These are phyloP conservation scores for Zosterops pallidus DNA, from an alignment of 2,113 vertebrate species.

Conservation along the genomic window DNA sequence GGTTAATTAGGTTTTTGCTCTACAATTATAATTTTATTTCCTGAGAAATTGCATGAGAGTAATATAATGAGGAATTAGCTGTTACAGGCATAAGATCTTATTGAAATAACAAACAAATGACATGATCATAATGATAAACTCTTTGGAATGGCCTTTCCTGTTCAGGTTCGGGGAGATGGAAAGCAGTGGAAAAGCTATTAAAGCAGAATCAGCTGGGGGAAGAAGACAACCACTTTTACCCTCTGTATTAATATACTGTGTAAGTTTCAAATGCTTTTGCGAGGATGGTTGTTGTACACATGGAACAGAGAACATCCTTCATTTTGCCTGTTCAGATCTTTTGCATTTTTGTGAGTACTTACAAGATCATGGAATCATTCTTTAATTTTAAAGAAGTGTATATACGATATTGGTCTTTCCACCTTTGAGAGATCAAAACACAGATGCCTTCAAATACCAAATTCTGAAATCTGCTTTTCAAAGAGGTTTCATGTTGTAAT, in stretches of 20 bases:
- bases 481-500: background rate
- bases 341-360: background rate
- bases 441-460: background rate
- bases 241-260: background rate
- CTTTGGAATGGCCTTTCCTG: background rate
- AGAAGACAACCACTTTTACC: background rate
- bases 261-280: background rate
- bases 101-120: background rate
- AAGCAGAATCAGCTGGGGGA: background rate
- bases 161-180: background rate
- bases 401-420: background rate
- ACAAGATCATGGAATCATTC: background rate
- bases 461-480: background rate
- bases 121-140: background rate
- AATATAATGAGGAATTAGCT: conserved; percentile 39
- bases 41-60: conserved; percentile 36
- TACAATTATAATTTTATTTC: conserved; percentile 53
- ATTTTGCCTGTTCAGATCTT: background rate
- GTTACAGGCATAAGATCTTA: conserved; percentile 5
- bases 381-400: background rate
- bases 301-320: background rate
- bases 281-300: background rate
- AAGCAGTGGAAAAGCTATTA: background rate
- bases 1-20: conserved; percentile 18
- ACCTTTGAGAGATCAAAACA: background rate